A percentile compares a stretch with the other conserved stretches of the same genome.
phyloP scores from a whole-genome alignment of 2,888 invertebrate genomes.

The Pasiphila rectangulata region DNA sequence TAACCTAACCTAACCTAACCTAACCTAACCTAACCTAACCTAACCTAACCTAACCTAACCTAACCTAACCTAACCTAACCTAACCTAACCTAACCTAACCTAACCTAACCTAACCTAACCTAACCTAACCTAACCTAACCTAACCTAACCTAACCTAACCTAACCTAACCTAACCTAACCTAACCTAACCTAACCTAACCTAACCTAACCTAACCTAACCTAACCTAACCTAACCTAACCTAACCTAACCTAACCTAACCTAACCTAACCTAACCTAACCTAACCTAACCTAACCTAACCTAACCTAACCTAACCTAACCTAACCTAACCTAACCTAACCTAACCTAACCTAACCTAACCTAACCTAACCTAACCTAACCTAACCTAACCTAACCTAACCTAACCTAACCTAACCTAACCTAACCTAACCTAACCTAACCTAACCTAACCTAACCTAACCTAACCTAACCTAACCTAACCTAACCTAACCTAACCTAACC shows the following conservation, averaged over 20 bases:
- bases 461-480: neutral
- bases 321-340: neutral
- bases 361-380: conserved; percentile 13
- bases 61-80: neutral
- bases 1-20: conserved; percentile 20
- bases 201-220: conserved; percentile 19
- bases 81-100: neutral
- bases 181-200: conserved; percentile 20
- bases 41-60: neutral
- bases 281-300: neutral
- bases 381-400: conserved; percentile 15
- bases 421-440: conserved; percentile 16
- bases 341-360: conserved; percentile 10
- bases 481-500: neutral
- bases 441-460: conserved; percentile 8
- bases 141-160: conserved; percentile 1
- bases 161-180: conserved; percentile 11
- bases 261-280: conserved; percentile 12
- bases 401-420: conserved; percentile 15
- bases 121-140: conserved; percentile 9
- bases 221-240: conserved; percentile 20
- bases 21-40: conserved; percentile 3
- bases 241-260: conserved; percentile 19
- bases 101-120: conserved; percentile 5
- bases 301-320: neutral